Conservation (phyloP, 1,140 invertebrate species). For the Micrasema minimum region DNA sequence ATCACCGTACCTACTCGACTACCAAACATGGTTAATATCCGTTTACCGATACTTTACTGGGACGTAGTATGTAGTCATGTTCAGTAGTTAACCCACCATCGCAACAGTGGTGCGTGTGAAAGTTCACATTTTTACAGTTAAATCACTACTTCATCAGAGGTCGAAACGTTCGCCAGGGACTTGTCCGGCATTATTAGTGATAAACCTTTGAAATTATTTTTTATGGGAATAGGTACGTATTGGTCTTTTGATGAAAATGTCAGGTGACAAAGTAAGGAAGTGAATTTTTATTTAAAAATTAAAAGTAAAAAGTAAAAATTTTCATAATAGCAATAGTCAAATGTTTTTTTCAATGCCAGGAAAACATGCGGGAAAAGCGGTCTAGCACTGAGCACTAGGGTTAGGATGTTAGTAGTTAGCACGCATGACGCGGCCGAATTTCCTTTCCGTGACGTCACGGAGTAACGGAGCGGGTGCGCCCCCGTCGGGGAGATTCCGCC, state of each 20-base stretch:
- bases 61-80: constrained; percentile 12
- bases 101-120: constrained; percentile 20
- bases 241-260: no score
- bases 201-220: no score
- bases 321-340: no score
- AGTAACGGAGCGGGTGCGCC: constrained; percentile 26
- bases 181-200: background rate
- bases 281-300: no score
- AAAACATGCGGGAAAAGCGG: constrained; percentile 6
- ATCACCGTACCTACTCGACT: background rate
- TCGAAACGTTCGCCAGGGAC: background rate
- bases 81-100: constrained; percentile 7
- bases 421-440: background rate
- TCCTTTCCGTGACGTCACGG: constrained; percentile 19
- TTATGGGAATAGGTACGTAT: no score
- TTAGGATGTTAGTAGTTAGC: constrained; percentile 11
- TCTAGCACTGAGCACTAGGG: background rate
- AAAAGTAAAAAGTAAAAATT: no score
- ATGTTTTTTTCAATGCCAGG: no score
- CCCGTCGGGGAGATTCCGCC: constrained; percentile 14
- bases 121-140: constrained; percentile 28
- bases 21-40: constrained; percentile 32
- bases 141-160: constrained; percentile 8
- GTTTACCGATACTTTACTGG: constrained; percentile 33
- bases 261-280: no score